Evolutionary conservation across 1,140 invertebrate genomes (phyloP).

Genomic region (Phymorhynchus buccinoides): DNA sequence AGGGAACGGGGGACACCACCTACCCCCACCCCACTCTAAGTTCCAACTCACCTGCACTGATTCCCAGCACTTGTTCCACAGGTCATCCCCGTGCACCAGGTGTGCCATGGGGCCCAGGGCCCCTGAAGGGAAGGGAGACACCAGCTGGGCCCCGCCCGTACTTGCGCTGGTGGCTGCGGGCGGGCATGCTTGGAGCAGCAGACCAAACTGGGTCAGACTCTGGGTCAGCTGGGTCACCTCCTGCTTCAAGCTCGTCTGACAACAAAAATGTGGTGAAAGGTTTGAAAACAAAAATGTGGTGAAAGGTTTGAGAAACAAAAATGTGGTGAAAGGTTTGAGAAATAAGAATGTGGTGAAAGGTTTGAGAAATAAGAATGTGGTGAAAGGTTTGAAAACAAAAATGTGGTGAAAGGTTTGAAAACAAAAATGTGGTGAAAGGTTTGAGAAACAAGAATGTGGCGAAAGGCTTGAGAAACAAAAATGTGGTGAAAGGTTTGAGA

Average conservation of each 20-base stretch:
- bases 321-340: too few relatives aligned
- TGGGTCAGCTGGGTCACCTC: slow-evolving; percentile 51
- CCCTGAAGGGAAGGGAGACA: slow-evolving; percentile 53
- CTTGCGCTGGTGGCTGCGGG: slow-evolving; percentile 14
- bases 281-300: too few relatives aligned
- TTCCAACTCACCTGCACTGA: slow-evolving; percentile 40
- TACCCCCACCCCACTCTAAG: neutral
- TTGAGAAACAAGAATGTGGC: too few relatives aligned
- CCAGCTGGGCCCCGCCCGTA: slow-evolving; percentile 14
- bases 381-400: too few relatives aligned
- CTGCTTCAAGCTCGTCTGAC: slow-evolving; percentile 48
- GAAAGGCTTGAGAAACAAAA: too few relatives aligned
- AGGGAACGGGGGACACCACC: too few relatives aligned
- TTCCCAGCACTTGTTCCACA: slow-evolving; percentile 38
- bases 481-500: too few relatives aligned
- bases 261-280: slow-evolving; percentile 20
- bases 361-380: too few relatives aligned
- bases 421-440: too few relatives aligned
- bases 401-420: too few relatives aligned
- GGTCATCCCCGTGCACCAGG: slow-evolving; percentile 54
- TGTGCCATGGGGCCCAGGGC: slow-evolving; percentile 55
- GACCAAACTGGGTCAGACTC: slow-evolving; percentile 61
- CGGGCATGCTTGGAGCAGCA: slow-evolving; percentile 64
- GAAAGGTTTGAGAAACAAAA: too few relatives aligned
- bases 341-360: too few relatives aligned